A percentile compares a stretch with the other conserved stretches of the same genome.
Evolutionary conservation across 2,113 vertebrate genomes (phyloP).

Genomic region (Callipepla californica): DNA sequence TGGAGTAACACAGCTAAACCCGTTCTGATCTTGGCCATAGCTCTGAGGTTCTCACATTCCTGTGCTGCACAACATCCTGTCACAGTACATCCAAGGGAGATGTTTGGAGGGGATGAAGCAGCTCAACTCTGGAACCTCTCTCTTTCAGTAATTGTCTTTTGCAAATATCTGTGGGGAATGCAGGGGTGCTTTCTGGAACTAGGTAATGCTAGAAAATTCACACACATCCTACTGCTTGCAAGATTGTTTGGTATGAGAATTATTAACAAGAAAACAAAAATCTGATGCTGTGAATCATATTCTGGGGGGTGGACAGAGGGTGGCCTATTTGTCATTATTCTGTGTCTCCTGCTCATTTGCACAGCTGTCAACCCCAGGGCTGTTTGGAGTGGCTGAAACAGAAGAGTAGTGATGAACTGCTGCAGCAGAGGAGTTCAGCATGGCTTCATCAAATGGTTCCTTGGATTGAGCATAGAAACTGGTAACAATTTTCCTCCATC

Average conservation of each 20-base stretch:
- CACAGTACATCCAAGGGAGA: neutral
- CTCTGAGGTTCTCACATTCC: neutral
- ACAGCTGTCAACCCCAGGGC: neutral
- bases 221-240: neutral
- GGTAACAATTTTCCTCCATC: neutral
- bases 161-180: neutral
- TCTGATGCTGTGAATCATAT: neutral
- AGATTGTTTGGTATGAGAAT: neutral
- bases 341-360: neutral
- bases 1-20: neutral
- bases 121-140: neutral
- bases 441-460: neutral
- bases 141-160: neutral
- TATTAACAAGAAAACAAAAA: conserved; percentile 7
- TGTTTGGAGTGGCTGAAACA: neutral
- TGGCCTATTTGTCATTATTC: neutral
- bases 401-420: neutral
- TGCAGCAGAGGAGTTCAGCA: neutral
- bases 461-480: neutral
- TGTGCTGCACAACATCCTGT: neutral
- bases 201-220: neutral
- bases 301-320: neutral
- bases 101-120: neutral
- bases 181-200: neutral
- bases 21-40: neutral